Percentiles rank a stretch among this genome's conserved stretches.
Conservation (phyloP, 2,113 vertebrate species). For the Chaetodon auriga region DNA sequence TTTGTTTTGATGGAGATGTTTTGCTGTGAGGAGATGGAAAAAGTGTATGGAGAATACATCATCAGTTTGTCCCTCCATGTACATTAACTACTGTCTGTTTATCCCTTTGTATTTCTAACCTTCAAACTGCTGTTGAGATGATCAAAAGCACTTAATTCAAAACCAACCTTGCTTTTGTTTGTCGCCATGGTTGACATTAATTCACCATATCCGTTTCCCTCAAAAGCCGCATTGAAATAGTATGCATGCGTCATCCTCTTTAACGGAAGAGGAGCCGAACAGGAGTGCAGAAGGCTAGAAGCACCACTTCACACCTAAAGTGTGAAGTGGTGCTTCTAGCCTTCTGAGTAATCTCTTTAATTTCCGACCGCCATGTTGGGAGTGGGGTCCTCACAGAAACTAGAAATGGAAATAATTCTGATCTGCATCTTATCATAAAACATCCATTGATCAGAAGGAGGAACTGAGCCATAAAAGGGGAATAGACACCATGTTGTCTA, state of each 20-base stretch:
- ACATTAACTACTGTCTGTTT: too few relatives aligned
- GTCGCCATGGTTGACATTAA: background rate
- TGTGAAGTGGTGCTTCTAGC: slow-evolving; percentile 35
- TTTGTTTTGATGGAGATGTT: background rate
- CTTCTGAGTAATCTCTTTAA: slow-evolving; percentile 3
- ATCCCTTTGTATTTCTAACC: background rate
- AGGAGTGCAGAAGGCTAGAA: background rate
- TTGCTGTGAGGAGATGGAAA: too few relatives aligned
- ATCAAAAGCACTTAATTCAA: background rate
- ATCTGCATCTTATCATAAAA: background rate
- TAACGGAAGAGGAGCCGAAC: background rate
- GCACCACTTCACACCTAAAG: background rate
- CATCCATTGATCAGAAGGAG: background rate
- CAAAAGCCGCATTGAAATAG: background rate
- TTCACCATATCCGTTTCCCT: background rate
- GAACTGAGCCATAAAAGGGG: background rate
- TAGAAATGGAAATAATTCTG: background rate
- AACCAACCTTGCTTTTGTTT: background rate
- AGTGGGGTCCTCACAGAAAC: slow-evolving; percentile 10
- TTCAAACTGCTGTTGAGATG: background rate
- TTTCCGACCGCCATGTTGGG: slow-evolving; percentile 20
- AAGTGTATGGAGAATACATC: too few relatives aligned
- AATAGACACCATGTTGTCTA: background rate
- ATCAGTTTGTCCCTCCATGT: background rate
- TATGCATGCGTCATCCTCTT: background rate